A percentile compares a stretch with the other conserved stretches of the same genome.
These are phyloP conservation scores for Pardalotus punctatus DNA, from an alignment of 2,113 vertebrate species.

Conservation along the genomic window DNA sequence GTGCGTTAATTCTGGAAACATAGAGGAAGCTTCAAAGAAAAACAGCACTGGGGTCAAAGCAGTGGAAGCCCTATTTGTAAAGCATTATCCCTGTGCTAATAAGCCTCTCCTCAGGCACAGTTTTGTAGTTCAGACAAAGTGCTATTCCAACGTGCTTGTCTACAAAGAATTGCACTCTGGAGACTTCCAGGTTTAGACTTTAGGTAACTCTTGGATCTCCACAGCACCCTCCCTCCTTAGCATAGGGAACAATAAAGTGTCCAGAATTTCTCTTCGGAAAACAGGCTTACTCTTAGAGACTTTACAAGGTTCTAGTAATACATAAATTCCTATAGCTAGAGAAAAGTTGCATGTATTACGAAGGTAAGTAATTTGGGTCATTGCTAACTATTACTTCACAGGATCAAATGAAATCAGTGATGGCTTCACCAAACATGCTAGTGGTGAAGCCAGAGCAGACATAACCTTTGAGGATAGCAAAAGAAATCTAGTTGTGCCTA, in stretches of 20 bases:
- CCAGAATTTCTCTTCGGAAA: background rate
- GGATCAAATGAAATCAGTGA: background rate
- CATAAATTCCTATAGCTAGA: background rate
- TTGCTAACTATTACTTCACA: background rate
- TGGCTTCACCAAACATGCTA: background rate
- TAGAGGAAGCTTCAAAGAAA: background rate
- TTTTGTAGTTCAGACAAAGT: background rate
- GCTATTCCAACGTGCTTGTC: background rate
- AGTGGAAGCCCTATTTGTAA: background rate
- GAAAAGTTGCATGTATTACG: background rate
- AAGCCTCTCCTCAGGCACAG: background rate
- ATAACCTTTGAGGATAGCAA: background rate
- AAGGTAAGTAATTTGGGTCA: background rate
- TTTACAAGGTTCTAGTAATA: background rate
- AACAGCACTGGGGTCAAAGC: background rate
- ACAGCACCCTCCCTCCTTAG: background rate
- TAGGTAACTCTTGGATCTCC: background rate
- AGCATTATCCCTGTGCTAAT: background rate
- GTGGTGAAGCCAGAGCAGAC: background rate
- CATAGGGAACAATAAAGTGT: background rate
- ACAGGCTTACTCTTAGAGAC: background rate
- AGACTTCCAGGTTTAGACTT: background rate
- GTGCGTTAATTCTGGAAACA: background rate
- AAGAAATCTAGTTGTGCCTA: background rate
- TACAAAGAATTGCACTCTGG: background rate